Percentiles rank a stretch among this genome's conserved stretches.
These are phyloP conservation scores for Vipera latastei DNA, from an alignment of 2,797 vertebrate genomes.

Conservation along the genomic window DNA sequence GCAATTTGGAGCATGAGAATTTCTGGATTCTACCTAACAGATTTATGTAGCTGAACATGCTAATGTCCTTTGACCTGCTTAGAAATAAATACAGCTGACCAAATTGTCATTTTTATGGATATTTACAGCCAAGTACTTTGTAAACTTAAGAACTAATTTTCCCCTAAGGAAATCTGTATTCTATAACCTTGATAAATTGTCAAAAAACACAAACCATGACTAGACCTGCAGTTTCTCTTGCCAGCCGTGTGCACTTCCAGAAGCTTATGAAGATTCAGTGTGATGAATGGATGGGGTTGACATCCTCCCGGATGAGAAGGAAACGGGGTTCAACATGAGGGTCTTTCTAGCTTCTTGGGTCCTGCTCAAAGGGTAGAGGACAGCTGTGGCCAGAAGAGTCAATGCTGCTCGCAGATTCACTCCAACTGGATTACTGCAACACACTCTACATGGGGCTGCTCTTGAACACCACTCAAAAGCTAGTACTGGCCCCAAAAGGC, in stretches of 20 bases:
- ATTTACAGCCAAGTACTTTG: conserved; percentile 75
- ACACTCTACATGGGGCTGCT: no score
- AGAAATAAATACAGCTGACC: conserved; percentile 72
- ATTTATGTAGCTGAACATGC: conserved; percentile 66
- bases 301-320: neutral
- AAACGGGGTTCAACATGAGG: neutral
- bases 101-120: conserved; percentile 76
- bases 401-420: neutral
- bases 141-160: conserved; percentile 74
- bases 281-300: neutral
- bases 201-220: conserved; percentile 57
- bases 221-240: conserved; percentile 52
- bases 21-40: conserved; percentile 52
- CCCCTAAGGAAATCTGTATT: conserved; percentile 72
- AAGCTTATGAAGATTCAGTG: conserved; percentile 12
- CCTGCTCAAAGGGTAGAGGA: neutral
- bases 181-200: conserved; percentile 70
- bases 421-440: neutral
- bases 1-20: conserved; percentile 56
- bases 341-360: neutral
- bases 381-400: neutral
- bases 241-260: conserved; percentile 49
- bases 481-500: no score
- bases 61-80: conserved; percentile 69
- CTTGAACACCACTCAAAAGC: no score